Base-by-base conservation (phyloP, 2,797 vertebrate genomes). In the Salarias fasciatus region DNA sequence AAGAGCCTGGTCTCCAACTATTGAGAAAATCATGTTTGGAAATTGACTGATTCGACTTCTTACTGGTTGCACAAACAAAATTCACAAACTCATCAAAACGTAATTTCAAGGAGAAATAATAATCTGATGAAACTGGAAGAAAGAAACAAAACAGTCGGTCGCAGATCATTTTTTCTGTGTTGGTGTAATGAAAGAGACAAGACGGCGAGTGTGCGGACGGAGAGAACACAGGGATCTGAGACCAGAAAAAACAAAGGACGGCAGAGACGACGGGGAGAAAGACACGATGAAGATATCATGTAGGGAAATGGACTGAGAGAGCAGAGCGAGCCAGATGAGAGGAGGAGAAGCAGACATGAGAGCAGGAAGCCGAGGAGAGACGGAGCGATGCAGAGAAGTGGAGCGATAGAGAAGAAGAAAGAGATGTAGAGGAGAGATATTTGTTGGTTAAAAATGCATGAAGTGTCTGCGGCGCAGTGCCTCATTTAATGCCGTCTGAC, bases 361-460 rank as follows among this genome's bases (percentile, higher is more conserved):
- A 7, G 15, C 24, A 60, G 11, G 9, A 41, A 31, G 47, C 6
- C 35, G 55, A 35, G 43, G 62, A 42, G 11, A 51, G 40, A 36
- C 13, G 9, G 33, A 50, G 5, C 11, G 38, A 37, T 18, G 15
- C 28, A 15, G 38, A 63, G 52, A 51, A 24, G 18, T 24, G 24
- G 69, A 57, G 38, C 5, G 41, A 63, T 15, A 5, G 29, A 55
- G 63, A 47, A 7, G 31, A 38, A 36, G 18, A 56, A 31, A 53
- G 63, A 71, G 70, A 82, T 52, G 56, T 45, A 71, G 70, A 74
- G 61, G 45, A 64, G 60, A 71, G 73, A 77, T 85, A 82, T 82
- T 58, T 84, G 83, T 78, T 63, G 61, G 69, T 86, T 87, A 83
- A 84, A 86, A 83, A 87, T 87, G 75, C 76, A 88, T 79, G 84